Conservation (phyloP, 2,113 vertebrate genomes). For the Oceanites oceanicus region DNA sequence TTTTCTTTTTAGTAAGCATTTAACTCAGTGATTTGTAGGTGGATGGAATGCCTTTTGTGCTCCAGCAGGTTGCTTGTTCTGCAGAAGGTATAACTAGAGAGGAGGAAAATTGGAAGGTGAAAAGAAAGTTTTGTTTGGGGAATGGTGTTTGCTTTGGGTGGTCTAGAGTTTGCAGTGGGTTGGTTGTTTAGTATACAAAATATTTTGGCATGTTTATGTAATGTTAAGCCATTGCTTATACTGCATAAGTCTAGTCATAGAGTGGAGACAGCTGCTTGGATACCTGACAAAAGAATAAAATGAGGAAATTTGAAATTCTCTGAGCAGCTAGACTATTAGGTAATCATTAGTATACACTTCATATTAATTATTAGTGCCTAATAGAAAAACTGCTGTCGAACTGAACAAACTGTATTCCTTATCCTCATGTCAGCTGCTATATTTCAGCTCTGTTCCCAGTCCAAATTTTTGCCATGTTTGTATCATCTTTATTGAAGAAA, state of each 20-base stretch:
- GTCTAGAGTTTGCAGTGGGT: background rate
- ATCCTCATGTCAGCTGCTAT: background rate
- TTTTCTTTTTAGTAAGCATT: background rate
- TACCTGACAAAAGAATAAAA: background rate
- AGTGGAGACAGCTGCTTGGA: background rate
- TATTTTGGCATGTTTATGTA: background rate
- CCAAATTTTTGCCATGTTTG: background rate
- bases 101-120: background rate
- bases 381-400: background rate
- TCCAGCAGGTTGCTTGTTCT: background rate
- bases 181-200: background rate
- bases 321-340: background rate
- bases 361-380: background rate
- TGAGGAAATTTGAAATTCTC: background rate
- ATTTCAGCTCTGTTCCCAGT: background rate
- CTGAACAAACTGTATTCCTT: background rate
- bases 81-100: background rate
- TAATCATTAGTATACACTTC: background rate
- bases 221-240: background rate
- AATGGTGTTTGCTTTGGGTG: background rate
- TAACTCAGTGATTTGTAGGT: background rate
- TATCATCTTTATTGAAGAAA: constrained; percentile 19
- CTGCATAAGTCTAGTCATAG: background rate
- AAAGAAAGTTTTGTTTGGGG: background rate
- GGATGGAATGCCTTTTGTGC: background rate